phyloP scores from a whole-genome alignment of 1,140 invertebrate genomes.

The Drosophila guanche region DNA sequence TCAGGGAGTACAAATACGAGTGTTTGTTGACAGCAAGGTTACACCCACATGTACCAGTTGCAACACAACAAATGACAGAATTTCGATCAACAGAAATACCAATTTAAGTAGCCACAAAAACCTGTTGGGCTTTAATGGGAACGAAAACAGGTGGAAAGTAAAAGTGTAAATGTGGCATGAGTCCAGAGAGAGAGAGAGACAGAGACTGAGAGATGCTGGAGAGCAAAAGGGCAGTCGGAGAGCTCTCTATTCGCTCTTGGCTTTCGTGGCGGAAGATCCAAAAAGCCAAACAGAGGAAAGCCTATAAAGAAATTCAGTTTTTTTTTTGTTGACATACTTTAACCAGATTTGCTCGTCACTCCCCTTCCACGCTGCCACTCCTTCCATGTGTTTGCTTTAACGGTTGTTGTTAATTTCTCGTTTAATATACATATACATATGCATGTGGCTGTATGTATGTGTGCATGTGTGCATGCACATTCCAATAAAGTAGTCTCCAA shows the following conservation, averaged over 20 bases:
- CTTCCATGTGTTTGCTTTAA: conserved; percentile 26
- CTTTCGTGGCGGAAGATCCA: conserved; percentile 22
- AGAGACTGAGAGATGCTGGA: conserved; percentile 5
- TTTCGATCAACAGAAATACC: conserved; percentile 18
- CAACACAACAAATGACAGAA: too few relatives aligned
- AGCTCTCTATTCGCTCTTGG: conserved; percentile 12
- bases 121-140: conserved; percentile 21
- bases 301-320: conserved; percentile 26
- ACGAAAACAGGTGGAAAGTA: conserved; percentile 50
- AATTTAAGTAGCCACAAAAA: conserved; percentile 26
- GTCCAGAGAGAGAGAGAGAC: conserved; percentile 5
- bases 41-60: too few relatives aligned
- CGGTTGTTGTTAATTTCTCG: conserved; percentile 42
- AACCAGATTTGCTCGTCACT: conserved; percentile 26
- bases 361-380: conserved; percentile 4
- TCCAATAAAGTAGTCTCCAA: neutral
- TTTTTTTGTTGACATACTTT: conserved; percentile 30
- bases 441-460: too few relatives aligned
- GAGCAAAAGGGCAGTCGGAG: neutral
- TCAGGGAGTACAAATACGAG: too few relatives aligned
- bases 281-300: conserved; percentile 2
- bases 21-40: too few relatives aligned
- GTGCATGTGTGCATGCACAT: neutral
- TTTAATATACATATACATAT: conserved; percentile 34
- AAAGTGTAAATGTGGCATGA: conserved; percentile 66